phyloP scores from a whole-genome alignment of 2,113 vertebrate species.

The Cyphomyrus plagiostoma region DNA sequence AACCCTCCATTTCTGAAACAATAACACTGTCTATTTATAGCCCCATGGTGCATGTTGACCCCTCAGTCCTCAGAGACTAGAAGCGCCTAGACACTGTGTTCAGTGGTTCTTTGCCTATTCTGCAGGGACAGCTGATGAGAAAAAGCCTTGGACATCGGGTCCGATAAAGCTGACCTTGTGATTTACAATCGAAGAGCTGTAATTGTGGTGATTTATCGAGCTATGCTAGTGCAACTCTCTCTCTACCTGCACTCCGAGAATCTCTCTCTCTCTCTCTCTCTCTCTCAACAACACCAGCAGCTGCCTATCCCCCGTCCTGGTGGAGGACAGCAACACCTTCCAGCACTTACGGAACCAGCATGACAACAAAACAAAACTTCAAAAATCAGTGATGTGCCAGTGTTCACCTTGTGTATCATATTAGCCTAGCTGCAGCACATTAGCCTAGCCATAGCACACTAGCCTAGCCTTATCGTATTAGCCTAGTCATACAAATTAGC shows the following conservation, averaged over 20 bases:
- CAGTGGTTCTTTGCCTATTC: slow-evolving; percentile 30
- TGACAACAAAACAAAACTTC: not conserved
- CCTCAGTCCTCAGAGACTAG: not conserved
- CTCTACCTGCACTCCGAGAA: not conserved
- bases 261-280: slow-evolving; percentile 21
- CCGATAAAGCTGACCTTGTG: slow-evolving; percentile 53
- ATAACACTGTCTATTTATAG: not conserved
- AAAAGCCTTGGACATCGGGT: slow-evolving; percentile 52
- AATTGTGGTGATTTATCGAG: slow-evolving; percentile 59
- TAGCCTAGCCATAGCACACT: no score
- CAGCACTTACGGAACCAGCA: not conserved
- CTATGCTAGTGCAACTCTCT: slow-evolving; percentile 20
- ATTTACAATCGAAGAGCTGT: slow-evolving; percentile 46
- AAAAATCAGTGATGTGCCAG: not conserved
- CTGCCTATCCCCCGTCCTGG: not conserved
- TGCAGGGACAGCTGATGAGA: slow-evolving; percentile 45
- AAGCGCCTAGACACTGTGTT: not conserved
- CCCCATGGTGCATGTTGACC: not conserved
- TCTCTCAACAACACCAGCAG: not conserved
- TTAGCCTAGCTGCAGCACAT: not conserved
- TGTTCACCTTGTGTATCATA: not conserved
- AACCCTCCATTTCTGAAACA: not conserved
- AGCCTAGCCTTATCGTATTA: no score
- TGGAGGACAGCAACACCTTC: not conserved
- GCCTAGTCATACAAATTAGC: no score